These are phyloP conservation scores for Hedya salicella DNA, from an alignment of 2,888 invertebrate genomes.

Conservation along the genomic window DNA sequence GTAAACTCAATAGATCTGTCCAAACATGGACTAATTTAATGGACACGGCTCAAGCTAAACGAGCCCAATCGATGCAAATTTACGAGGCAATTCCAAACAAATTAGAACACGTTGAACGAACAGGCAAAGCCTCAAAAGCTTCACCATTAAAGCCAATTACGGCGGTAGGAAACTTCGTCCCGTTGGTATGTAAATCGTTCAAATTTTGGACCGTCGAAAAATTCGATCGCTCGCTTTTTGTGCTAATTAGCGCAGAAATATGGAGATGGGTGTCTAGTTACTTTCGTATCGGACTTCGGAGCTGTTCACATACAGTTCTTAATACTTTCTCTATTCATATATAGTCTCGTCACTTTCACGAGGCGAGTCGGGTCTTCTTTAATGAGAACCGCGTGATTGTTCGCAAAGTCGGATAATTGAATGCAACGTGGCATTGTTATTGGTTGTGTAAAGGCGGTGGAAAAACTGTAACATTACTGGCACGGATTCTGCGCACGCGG, in stretches of 20 bases:
- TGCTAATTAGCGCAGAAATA: slow-evolving; percentile 51
- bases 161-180: slow-evolving; percentile 8
- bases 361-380: slow-evolving; percentile 57
- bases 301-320: slow-evolving; percentile 55
- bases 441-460: slow-evolving; percentile 60
- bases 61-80: slow-evolving; percentile 13
- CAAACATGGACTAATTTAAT: slow-evolving; percentile 29
- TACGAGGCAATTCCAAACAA: slow-evolving; percentile 12
- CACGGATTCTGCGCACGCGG: slow-evolving; percentile 46
- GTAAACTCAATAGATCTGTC: slow-evolving; percentile 26
- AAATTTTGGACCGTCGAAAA: slow-evolving; percentile 21
- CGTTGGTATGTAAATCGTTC: slow-evolving; percentile 8
- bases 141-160: slow-evolving; percentile 21
- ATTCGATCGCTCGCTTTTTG: slow-evolving; percentile 38
- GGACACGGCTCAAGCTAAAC: slow-evolving; percentile 14
- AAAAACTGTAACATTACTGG: slow-evolving; percentile 54
- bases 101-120: slow-evolving; percentile 22
- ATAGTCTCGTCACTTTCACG: slow-evolving; percentile 75
- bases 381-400: slow-evolving; percentile 69
- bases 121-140: slow-evolving; percentile 14
- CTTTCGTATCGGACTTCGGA: slow-evolving; percentile 67
- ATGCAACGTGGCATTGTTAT: slow-evolving; percentile 64
- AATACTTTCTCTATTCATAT: slow-evolving; percentile 80
- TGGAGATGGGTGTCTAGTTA: slow-evolving; percentile 54
- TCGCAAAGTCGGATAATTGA: slow-evolving; percentile 66